Base-by-base conservation (phyloP, 2,888 invertebrate genomes). In the Drosophila pseudotakahashii region DNA sequence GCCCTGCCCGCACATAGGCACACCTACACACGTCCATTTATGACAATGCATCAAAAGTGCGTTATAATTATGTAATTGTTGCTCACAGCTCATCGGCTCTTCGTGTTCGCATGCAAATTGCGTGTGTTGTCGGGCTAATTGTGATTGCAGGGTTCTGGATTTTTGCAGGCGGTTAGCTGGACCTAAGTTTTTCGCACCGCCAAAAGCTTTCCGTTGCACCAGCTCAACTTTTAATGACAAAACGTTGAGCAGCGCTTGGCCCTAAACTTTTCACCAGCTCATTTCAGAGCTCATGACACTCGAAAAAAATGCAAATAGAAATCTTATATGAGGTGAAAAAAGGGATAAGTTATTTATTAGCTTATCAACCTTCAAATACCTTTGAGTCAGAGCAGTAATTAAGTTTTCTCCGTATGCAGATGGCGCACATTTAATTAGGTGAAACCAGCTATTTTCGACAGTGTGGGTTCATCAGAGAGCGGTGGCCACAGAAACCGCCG, bases 161-260 rank as follows among this genome's bases (percentile, higher is more conserved):
- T 51, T 51, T 23, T 44, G 10, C 6, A 10, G 42, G 30, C 1
- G n/a, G 36, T 42, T 16, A 19, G 32, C 6, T 10, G 3, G 13
- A 44, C 19, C 23, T 44, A 16, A 23, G 47, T 39, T 23, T 41
- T 23, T 50, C 39, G 41, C 41, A 59, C 47, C 57, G 54, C 67
- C 54, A 50, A 70, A 68, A 67, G 59, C 59, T 59, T 69, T 61
- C 36, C 55, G 32, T 58, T 59, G 52, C 52, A 47, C 55, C 48
- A 63, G 23, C 19, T n/a, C 52, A 84, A 79, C 78, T 81, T 84
- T 81, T 79, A 84, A 84, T 84, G 81, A 78, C 67, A 76, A 69
- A 79, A 71, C 79, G 82, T 63, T 73, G 61, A 75, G 75, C 75
- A 60, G 62, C 76, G 79, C 75, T 85, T 76, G 71, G 78, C 64